Base-by-base conservation (phyloP, 2,113 vertebrate genomes). In the Cyanistes caeruleus region DNA sequence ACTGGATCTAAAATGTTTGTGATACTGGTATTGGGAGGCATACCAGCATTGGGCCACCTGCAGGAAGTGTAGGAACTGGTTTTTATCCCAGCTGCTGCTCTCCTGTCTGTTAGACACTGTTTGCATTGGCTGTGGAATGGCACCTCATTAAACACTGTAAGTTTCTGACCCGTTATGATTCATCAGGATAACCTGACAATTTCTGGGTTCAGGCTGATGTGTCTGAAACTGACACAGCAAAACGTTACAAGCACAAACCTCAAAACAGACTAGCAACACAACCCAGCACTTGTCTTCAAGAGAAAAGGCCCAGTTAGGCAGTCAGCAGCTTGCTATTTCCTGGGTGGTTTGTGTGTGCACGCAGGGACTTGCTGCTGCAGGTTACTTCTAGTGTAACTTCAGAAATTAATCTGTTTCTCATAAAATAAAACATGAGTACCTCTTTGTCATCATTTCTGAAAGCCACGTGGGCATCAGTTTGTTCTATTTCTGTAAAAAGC, bases 281-380 rank as follows among this genome's bases (percentile, higher is more conserved):
- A 58, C 0, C 13, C 14, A 46, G 62, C 8, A 4, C 11, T 58
- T 46, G 10, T 53, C 23, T 23, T 43, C 10, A 3, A 24, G 49
- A 24, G 51, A 24, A 31, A 53, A 49, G 15, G 52, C 43, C 37
- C 27, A 3, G 13, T 3, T 13, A 48, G 35, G 55, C 58, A 86
- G 58, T 82, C 87, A 93, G 33, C 64, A 84, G 44, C 64, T 35
- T 55, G 89, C 64, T 84, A 67, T 95, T 96, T 96, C 93, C 93
- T 93, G 91, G 35, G 60, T 81, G 87, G 35, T n/a, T 85, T 52
- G 59, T 65, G 31, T 2, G 3, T 6, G 15, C 87, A 4, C 0
- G 60, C 69, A 60, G 25, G 2, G 28, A 53, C 86, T 35, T 69
- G 85, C 12, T 43, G 20, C 63, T 76, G 63, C 51, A 13, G 51